Conservation (phyloP, 2,888 invertebrate species). For the Empis stercorea region DNA sequence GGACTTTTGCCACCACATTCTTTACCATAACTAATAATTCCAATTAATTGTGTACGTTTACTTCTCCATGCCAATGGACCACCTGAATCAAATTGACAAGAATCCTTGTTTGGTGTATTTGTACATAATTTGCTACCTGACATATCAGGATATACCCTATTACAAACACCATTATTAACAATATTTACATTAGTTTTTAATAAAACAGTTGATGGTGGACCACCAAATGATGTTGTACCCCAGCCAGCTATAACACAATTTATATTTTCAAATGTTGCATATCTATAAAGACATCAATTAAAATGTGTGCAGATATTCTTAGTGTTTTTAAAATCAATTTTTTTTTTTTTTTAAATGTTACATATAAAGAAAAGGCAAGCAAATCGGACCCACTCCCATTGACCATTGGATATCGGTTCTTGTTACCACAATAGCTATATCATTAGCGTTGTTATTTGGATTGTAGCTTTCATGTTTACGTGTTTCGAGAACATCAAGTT, state of each 20-base stretch:
- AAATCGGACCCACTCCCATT: slow-evolving; percentile 44
- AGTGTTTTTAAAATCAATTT: too few relatives aligned
- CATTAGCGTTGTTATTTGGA: slow-evolving; percentile 27
- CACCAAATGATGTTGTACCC: slow-evolving; percentile 44
- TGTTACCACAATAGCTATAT: slow-evolving; percentile 41
- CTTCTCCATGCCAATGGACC: slow-evolving; percentile 40
- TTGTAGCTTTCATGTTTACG: slow-evolving; percentile 21
- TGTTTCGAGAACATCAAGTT: slow-evolving; percentile 29
- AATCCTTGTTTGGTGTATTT: slow-evolving; percentile 35
- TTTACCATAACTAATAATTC: slow-evolving; percentile 43
- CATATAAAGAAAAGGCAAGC: slow-evolving; percentile 41
- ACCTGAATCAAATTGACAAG: slow-evolving; percentile 44
- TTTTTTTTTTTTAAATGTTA: slow-evolving; percentile 12
- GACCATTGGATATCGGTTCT: slow-evolving; percentile 35
- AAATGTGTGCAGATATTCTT: neutral
- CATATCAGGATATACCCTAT: slow-evolving; percentile 17
- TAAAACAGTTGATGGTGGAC: slow-evolving; percentile 37
- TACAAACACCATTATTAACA: slow-evolving; percentile 35
- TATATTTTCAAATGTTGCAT: slow-evolving; percentile 9
- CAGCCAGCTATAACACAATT: slow-evolving; percentile 37
- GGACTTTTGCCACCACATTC: slow-evolving; percentile 38
- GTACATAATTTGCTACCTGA: slow-evolving; percentile 37
- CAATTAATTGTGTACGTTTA: slow-evolving; percentile 37
- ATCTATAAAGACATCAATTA: slow-evolving; percentile 1
- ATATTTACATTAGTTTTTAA: slow-evolving; percentile 40